These are phyloP conservation scores for Propithecus perrieri DNA, from an alignment of 2,797 vertebrate species.

Conservation along the genomic window DNA sequence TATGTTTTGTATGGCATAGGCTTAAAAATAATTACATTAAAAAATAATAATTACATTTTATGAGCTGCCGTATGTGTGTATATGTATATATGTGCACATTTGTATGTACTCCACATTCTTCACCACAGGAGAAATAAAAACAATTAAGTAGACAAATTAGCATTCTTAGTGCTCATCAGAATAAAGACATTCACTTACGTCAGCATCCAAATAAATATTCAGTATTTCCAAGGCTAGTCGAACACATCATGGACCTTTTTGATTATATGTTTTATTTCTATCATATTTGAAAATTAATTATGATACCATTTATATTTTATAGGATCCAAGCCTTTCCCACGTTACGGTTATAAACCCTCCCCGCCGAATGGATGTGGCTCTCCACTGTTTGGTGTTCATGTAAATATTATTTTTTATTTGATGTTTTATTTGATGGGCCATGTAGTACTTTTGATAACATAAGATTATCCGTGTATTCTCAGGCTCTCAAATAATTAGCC, in stretches of 20 bases:
- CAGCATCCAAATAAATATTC: neutral
- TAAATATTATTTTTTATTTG: conserved; percentile 76
- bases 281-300: conserved; percentile 36
- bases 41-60: neutral
- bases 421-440: neutral
- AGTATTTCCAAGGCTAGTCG: neutral
- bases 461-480: neutral
- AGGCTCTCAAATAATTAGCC: neutral
- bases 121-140: neutral
- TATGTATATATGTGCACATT: neutral
- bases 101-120: neutral
- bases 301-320: conserved; percentile 76
- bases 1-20: neutral
- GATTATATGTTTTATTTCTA: neutral
- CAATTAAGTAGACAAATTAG: neutral
- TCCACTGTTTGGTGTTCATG: conserved; percentile 96
- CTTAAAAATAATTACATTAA: neutral
- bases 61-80: neutral
- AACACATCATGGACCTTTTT: neutral
- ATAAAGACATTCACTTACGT: conserved; percentile 2
- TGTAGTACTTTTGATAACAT: neutral
- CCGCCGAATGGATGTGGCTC: conserved; percentile 98
- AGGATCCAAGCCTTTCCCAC: conserved; percentile 93
- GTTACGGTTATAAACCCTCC: conserved; percentile 90
- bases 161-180: neutral